Percentiles rank a stretch among this genome's conserved stretches.
Conservation (phyloP, 1,140 invertebrate genomes). For the Aphidius ervi region DNA sequence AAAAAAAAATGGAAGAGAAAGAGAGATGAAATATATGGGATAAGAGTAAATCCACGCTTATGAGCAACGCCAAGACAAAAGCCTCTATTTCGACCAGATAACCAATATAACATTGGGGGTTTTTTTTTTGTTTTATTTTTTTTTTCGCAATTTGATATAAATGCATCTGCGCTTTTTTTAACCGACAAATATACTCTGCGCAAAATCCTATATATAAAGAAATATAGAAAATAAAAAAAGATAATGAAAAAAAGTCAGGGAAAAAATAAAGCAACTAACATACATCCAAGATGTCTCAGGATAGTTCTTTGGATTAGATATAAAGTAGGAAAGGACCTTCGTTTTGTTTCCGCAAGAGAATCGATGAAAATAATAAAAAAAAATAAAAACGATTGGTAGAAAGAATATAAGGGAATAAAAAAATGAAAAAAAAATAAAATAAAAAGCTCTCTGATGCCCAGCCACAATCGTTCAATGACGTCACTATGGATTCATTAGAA, state of each 20-base stretch:
- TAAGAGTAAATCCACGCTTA: conserved; percentile 51
- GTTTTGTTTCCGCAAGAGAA: no score
- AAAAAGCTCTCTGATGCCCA: not conserved
- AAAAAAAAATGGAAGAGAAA: conserved; percentile 23
- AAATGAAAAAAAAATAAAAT: conserved; percentile 14
- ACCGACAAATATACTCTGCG: conserved; percentile 23
- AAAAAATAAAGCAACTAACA: conserved; percentile 6
- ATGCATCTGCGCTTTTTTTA: conserved; percentile 47
- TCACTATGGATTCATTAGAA: conserved; percentile 28
- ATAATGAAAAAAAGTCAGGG: not conserved
- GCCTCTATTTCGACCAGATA: conserved; percentile 41
- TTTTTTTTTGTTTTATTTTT: not conserved
- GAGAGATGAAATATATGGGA: conserved; percentile 28
- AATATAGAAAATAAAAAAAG: not conserved
- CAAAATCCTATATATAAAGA: not conserved
- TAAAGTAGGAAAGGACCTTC: conserved; percentile 35
- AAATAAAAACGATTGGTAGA: not conserved
- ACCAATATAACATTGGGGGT: conserved; percentile 38
- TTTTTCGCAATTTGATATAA: conserved; percentile 47
- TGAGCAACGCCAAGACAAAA: conserved; percentile 50
- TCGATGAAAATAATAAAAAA: conserved; percentile 9
- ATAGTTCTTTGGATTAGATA: conserved; percentile 36
- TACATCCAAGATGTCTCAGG: no score
- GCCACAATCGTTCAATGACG: conserved; percentile 18
- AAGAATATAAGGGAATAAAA: conserved; percentile 7